phyloP scores from a whole-genome alignment of 2,797 vertebrate species.

The Oreortyx pictus region DNA sequence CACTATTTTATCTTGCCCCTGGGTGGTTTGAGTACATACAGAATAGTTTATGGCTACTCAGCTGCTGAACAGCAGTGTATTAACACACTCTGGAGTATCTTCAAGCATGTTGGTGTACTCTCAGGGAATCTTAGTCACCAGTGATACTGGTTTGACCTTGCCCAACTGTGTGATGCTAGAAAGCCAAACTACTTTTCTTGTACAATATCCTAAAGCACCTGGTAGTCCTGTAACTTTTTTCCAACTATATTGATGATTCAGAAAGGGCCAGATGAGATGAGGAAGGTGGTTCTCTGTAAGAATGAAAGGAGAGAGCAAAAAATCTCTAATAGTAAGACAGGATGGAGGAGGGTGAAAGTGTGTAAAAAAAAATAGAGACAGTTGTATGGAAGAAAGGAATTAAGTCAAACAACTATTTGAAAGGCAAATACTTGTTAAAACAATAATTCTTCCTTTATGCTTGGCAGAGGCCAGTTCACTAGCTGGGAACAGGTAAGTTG shows the following conservation, averaged over 20 bases:
- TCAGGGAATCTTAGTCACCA: background rate
- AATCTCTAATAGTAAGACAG: rapidly evolving
- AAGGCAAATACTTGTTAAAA: background rate
- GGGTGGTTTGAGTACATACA: background rate
- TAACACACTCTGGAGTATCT: background rate
- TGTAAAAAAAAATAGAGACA: background rate
- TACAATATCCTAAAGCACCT: background rate
- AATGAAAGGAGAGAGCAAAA: background rate
- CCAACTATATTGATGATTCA: rapidly evolving
- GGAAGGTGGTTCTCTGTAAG: background rate
- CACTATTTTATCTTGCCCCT: background rate
- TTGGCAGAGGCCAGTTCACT: background rate
- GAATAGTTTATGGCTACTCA: background rate
- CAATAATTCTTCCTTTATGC: background rate
- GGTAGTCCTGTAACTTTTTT: background rate
- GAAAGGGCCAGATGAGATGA: background rate
- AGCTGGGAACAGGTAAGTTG: background rate
- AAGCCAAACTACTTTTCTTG: background rate
- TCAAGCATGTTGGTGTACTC: background rate
- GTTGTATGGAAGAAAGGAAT: background rate
- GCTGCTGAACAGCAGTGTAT: background rate
- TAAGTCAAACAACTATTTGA: background rate
- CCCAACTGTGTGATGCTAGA: background rate
- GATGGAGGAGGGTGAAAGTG: background rate
- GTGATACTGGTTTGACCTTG: background rate